phyloP scores from a whole-genome alignment of 2,797 vertebrate species.

The Gymnoscopelus braueri region DNA sequence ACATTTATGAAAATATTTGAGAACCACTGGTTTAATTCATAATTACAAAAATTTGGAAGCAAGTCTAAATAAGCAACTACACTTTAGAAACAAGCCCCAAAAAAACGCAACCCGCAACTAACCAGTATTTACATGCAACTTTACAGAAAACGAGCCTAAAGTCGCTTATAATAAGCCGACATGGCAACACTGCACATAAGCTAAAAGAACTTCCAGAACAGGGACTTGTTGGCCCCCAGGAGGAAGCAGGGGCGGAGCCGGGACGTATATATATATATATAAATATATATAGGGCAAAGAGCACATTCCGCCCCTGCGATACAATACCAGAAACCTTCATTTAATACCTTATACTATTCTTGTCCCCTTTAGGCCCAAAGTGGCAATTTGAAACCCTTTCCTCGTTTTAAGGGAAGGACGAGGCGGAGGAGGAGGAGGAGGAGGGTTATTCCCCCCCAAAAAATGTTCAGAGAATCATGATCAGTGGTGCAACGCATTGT shows the following conservation, averaged over 20 bases:
- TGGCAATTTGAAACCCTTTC: constrained; percentile 73
- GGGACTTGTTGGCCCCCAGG: constrained; percentile 18
- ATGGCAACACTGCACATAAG: too few species aligned
- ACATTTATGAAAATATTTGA: too few species aligned
- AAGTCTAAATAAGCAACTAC: too few species aligned
- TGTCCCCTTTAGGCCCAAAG: constrained; percentile 71
- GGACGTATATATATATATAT: too few species aligned
- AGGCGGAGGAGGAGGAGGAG: constrained; percentile 22
- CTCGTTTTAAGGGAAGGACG: constrained; percentile 53
- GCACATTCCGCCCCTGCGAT: constrained; percentile 68
- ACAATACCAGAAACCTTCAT: constrained; percentile 78
- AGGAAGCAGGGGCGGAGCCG: constrained; percentile 61
- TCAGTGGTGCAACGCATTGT: constrained; percentile 20
- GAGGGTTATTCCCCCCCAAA: constrained; percentile 59
- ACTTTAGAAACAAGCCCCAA: too few species aligned
- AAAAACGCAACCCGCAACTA: too few species aligned
- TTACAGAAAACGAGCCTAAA: too few species aligned
- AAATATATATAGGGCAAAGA: constrained; percentile 76
- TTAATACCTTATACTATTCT: constrained; percentile 79
- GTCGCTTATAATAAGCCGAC: too few species aligned
- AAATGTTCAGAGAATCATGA: constrained; percentile 33
- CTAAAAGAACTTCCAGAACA: constrained; percentile 4
- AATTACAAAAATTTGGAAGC: too few species aligned
- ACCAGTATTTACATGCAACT: too few species aligned
- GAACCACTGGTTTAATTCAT: too few species aligned